Conservation (phyloP, 2,113 vertebrate genomes). For the Atractosteus spatula region DNA sequence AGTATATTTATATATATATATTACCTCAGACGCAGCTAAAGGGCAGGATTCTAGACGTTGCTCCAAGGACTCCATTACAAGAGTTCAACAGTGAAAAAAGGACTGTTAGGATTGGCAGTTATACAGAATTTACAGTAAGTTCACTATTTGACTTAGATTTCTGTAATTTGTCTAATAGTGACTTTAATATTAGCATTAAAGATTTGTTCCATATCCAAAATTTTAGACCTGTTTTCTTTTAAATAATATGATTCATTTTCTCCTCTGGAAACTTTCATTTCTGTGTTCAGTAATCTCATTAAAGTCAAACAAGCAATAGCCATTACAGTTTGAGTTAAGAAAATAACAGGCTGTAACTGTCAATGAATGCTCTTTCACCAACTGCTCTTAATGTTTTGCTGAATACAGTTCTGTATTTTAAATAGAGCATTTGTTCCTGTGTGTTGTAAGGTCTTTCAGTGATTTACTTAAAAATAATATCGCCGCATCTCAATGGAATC, state of each 20-base stretch:
- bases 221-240: background rate
- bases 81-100: constrained; percentile 41
- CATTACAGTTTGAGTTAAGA: too few relatives aligned
- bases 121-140: constrained; percentile 46
- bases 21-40: constrained; percentile 16
- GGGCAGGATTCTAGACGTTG: constrained; percentile 25
- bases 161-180: background rate
- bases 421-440: too few relatives aligned
- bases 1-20: too few relatives aligned
- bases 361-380: too few relatives aligned
- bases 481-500: too few relatives aligned
- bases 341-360: too few relatives aligned
- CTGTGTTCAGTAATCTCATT: too few relatives aligned
- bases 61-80: constrained; percentile 30
- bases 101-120: constrained; percentile 24
- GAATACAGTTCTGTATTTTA: too few relatives aligned
- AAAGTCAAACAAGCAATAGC: too few relatives aligned
- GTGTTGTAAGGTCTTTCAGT: too few relatives aligned
- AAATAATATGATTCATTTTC: constrained; percentile 3
- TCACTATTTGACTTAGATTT: background rate
- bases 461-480: too few relatives aligned
- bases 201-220: background rate
- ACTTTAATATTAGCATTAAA: background rate
- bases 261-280: background rate
- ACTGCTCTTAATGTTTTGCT: too few relatives aligned